Conservation (phyloP, 1,140 invertebrate genomes). For the Odontomachus brunneus region DNA sequence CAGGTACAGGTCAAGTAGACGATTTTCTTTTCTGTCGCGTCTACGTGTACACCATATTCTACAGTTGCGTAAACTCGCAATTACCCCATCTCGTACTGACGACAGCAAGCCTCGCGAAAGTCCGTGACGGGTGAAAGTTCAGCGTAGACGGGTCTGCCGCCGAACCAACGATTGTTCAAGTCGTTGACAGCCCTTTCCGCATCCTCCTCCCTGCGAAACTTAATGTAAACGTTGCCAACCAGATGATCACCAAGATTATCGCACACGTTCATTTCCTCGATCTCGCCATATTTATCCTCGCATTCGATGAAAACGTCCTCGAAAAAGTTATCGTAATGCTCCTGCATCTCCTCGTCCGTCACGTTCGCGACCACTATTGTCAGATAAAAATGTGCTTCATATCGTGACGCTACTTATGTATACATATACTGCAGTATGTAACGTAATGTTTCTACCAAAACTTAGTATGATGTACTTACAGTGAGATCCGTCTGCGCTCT, state of each 20-base stretch:
- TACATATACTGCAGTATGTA: not conserved
- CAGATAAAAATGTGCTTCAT: constrained; percentile 4
- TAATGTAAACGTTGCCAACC: constrained; percentile 99
- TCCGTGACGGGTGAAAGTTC: constrained; percentile 99
- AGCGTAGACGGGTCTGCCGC: constrained; percentile 97
- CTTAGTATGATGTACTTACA: constrained; percentile 86
- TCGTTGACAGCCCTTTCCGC: constrained; percentile 98
- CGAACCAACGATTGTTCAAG: constrained; percentile 99
- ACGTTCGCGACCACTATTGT: constrained; percentile 93
- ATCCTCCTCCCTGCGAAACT: constrained; percentile 98
- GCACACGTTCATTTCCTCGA: constrained; percentile 99
- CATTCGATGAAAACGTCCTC: constrained; percentile 99
- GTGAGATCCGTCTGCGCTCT: constrained; percentile 96
- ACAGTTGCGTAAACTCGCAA: not conserved
- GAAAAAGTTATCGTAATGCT: constrained; percentile 99
- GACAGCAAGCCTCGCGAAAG: constrained; percentile 99
- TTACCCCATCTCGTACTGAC: constrained; percentile 99
- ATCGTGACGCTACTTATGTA: not conserved
- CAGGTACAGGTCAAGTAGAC: too few species aligned
- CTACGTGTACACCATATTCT: not conserved
- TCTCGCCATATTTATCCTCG: constrained; percentile 99
- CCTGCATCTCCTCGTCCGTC: constrained; percentile 98
- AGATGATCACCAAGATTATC: constrained; percentile 99
- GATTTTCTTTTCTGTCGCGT: too few species aligned
- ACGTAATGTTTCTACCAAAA: not conserved